phyloP scores from a whole-genome alignment of 2,797 vertebrate genomes.

The Spheniscus humboldti region DNA sequence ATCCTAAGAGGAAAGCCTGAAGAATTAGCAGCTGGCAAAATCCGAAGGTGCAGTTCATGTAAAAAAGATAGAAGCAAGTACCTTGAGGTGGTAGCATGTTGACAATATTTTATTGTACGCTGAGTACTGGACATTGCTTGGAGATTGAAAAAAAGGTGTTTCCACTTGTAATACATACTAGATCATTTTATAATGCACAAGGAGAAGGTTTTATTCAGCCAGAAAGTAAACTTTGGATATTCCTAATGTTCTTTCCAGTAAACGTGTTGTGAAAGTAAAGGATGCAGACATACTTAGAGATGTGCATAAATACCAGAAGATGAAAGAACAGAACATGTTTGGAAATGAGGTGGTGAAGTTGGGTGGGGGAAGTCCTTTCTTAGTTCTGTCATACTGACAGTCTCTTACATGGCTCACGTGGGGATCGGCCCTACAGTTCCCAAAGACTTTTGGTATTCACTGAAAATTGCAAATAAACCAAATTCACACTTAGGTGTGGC shows the following conservation, averaged over 20 bases:
- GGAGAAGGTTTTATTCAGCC: not conserved
- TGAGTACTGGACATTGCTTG: not conserved
- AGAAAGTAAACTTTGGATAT: not conserved
- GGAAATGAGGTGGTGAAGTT: not conserved
- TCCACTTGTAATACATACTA: not conserved
- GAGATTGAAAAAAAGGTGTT: not conserved
- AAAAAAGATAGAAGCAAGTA: not conserved
- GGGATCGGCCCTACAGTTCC: not conserved
- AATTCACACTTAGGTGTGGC: not conserved
- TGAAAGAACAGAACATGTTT: not conserved
- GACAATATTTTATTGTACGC: not conserved
- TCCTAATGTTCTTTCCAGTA: not conserved
- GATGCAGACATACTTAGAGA: not conserved
- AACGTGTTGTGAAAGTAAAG: not conserved
- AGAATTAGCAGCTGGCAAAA: not conserved
- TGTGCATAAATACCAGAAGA: not conserved
- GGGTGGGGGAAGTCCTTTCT: not conserved
- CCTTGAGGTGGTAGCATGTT: not conserved
- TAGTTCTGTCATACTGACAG: not conserved
- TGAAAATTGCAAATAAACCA: not conserved
- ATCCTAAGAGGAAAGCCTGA: not conserved
- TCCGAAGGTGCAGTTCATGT: not conserved
- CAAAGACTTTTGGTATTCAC: not conserved
- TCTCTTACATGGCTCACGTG: accelerated
- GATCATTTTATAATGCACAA: not conserved